phyloP scores from a whole-genome alignment of 2,888 invertebrate species.

The Strigamia maritima region DNA sequence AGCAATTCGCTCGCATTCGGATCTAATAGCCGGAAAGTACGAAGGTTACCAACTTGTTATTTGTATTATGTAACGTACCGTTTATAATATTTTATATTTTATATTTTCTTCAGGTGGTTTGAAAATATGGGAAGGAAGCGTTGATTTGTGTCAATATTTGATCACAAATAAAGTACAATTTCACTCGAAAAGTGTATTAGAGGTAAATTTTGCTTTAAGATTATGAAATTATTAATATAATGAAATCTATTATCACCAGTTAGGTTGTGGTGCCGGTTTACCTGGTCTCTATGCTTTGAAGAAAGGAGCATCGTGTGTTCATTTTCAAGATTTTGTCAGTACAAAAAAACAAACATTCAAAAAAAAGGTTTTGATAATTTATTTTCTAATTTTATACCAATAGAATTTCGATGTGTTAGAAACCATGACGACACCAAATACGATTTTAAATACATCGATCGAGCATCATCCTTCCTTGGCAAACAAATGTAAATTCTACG shows the following conservation, averaged over 20 bases:
- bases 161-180: conserved; percentile 46
- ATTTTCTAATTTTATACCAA: conserved; percentile 40
- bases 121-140: conserved; percentile 93
- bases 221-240: not conserved
- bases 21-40: conserved; percentile 71
- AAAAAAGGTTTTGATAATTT: not conserved
- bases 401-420: conserved; percentile 82
- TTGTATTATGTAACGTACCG: too few relatives aligned
- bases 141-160: conserved; percentile 69
- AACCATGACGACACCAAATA: conserved; percentile 76
- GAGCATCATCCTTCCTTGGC: conserved; percentile 48
- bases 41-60: too few relatives aligned
- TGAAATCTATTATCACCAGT: conserved; percentile 49
- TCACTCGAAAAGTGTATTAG: conserved; percentile 64
- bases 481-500: conserved; percentile 56
- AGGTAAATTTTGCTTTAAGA: conserved; percentile 52
- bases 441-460: conserved; percentile 62
- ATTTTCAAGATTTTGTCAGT: conserved; percentile 88
- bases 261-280: conserved; percentile 89
- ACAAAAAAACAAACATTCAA: conserved; percentile 52
- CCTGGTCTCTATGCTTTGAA: conserved; percentile 74
- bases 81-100: too few relatives aligned
- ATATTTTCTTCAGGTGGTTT: conserved; percentile 69
- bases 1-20: conserved; percentile 58
- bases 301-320: conserved; percentile 64